These are phyloP conservation scores for Sakesphorus luctuosus DNA, from an alignment of 2,113 vertebrate genomes.

Conservation along the genomic window DNA sequence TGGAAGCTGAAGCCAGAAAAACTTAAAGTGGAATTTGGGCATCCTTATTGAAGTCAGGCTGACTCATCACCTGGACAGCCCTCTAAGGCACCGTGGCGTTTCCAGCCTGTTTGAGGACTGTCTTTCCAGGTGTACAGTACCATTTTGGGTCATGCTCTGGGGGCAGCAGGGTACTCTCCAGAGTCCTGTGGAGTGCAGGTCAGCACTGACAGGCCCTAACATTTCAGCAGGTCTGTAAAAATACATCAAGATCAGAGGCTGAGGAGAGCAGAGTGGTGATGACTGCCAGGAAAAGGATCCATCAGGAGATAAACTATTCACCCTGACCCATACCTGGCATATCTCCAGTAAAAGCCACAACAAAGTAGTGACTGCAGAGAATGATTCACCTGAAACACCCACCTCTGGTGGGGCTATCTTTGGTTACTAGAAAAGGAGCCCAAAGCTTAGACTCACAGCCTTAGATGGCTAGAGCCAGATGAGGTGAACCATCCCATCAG, in stretches of 20 bases:
- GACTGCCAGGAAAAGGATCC: neutral
- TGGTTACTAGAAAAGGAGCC: neutral
- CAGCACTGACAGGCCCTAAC: neutral
- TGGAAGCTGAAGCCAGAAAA: neutral
- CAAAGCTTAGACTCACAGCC: neutral
- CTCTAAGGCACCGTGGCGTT: neutral
- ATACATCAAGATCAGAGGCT: neutral
- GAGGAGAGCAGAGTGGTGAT: neutral
- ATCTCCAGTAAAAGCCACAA: neutral
- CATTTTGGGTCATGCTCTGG: neutral
- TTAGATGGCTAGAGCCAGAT: neutral
- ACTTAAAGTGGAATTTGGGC: neutral
- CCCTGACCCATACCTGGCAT: neutral
- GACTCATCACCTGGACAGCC: neutral
- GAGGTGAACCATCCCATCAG: neutral
- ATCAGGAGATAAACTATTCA: neutral
- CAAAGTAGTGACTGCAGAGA: neutral
- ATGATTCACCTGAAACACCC: neutral
- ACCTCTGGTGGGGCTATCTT: neutral
- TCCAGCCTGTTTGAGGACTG: neutral
- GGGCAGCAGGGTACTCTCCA: neutral
- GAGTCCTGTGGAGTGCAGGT: neutral
- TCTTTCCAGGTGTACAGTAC: neutral
- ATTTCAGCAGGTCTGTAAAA: neutral
- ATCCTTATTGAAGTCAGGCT: neutral